These are phyloP conservation scores for Chelon labrosus DNA, from an alignment of 2,797 vertebrate species.

Conservation along the genomic window DNA sequence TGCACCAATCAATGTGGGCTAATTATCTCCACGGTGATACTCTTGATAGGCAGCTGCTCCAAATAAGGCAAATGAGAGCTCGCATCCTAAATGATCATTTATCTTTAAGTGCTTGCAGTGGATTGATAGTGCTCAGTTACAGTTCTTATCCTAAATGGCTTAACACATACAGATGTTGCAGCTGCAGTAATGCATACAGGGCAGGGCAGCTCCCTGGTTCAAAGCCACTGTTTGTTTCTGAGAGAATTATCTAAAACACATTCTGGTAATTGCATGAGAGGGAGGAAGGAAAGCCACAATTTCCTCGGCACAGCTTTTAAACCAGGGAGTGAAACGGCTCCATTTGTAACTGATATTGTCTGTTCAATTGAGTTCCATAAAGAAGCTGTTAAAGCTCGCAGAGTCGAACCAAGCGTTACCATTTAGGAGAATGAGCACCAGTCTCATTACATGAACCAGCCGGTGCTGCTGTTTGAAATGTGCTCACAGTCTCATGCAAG, in stretches of 20 bases:
- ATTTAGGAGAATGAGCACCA: constrained; percentile 21
- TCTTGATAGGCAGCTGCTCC: constrained; percentile 43
- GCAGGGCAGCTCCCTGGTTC: constrained; percentile 38
- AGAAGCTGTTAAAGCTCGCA: constrained; percentile 2
- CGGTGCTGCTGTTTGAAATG: constrained; percentile 18
- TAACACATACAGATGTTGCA: constrained; percentile 39
- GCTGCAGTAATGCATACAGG: constrained; percentile 63
- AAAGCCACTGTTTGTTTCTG: constrained; percentile 39
- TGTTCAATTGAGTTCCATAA: constrained; percentile 12
- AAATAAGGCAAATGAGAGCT: constrained; percentile 32
- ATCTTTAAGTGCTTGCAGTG: constrained; percentile 1
- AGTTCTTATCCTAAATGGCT: constrained; percentile 12
- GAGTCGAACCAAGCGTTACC: not conserved
- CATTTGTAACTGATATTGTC: constrained; percentile 15
- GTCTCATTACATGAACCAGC: constrained; percentile 1
- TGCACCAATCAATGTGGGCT: constrained; percentile 26
- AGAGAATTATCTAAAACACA: constrained; percentile 38
- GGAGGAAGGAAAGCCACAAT: constrained; percentile 8
- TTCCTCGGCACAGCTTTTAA: not conserved
- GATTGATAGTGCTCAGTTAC: constrained; percentile 25
- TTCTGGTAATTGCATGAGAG: constrained; percentile 16
- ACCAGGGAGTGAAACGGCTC: constrained; percentile 5
- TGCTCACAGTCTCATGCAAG: constrained; percentile 8
- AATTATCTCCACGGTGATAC: constrained; percentile 32
- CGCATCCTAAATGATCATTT: constrained; percentile 42